These are phyloP conservation scores for Synergus laeviventris DNA, from an alignment of 2,888 invertebrate species.

Conservation along the genomic window DNA sequence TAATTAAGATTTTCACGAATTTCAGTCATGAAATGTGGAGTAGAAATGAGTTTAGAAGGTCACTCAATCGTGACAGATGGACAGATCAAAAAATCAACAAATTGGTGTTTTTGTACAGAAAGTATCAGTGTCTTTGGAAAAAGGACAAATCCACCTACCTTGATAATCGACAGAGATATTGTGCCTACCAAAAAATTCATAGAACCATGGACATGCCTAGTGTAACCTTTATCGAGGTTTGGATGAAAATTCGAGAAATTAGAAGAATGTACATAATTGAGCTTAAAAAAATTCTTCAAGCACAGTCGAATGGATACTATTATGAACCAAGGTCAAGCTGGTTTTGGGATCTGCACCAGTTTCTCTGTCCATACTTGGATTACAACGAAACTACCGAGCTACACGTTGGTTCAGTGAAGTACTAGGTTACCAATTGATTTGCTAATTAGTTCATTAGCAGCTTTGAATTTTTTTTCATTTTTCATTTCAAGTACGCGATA, in stretches of 20 bases:
- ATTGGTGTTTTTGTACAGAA: conserved; percentile 58
- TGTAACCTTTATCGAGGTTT: conserved; percentile 56
- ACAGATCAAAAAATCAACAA: conserved; percentile 54
- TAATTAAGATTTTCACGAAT: not conserved
- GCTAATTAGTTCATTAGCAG: not conserved
- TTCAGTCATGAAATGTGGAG: conserved; percentile 30
- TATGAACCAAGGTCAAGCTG: conserved; percentile 54
- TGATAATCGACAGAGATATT: conserved; percentile 53
- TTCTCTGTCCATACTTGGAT: conserved; percentile 61
- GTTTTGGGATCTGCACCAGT: conserved; percentile 61
- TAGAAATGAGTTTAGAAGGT: not conserved
- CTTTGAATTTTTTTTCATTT: not conserved
- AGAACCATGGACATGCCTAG: conserved; percentile 45
- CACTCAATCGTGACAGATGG: conserved; percentile 52
- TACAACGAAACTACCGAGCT: conserved; percentile 58
- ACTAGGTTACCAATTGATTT: not conserved
- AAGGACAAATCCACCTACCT: conserved; percentile 57
- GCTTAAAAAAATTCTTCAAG: conserved; percentile 52
- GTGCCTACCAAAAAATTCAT: conserved; percentile 60
- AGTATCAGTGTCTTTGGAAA: conserved; percentile 62
- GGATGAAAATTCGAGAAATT: conserved; percentile 62
- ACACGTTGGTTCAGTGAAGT: conserved; percentile 55
- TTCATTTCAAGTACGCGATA: not conserved
- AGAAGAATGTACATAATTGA: conserved; percentile 59
- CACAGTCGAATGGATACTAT: conserved; percentile 45